These are phyloP conservation scores for Willisornis vidua DNA, from an alignment of 2,113 vertebrate genomes.

Conservation along the genomic window DNA sequence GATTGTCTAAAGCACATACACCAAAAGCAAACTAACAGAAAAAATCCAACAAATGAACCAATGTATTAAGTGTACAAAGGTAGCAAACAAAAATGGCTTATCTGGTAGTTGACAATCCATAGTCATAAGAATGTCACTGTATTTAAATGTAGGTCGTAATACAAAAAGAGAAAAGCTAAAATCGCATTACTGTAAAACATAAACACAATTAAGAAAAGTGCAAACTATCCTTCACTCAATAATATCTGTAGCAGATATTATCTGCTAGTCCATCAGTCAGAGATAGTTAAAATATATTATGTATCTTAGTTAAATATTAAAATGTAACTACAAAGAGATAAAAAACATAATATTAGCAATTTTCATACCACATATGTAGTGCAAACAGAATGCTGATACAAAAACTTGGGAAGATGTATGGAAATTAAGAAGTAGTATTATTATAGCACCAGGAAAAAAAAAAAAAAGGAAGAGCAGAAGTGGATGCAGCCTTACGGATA, in stretches of 20 bases:
- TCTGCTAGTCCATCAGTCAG: neutral
- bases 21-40: neutral
- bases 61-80: neutral
- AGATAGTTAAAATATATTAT: neutral
- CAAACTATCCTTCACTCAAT: neutral
- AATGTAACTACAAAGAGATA: neutral
- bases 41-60: neutral
- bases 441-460: neutral
- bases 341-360: neutral
- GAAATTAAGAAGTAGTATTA: neutral
- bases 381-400: neutral
- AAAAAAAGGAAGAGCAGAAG: neutral
- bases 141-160: neutral
- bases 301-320: neutral
- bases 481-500: neutral
- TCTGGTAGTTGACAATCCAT: neutral
- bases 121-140: neutral
- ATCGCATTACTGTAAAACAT: neutral
- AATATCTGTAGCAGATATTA: neutral
- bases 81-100: neutral
- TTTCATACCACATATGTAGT: neutral
- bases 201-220: neutral
- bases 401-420: neutral
- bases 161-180: neutral
- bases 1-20: neutral